A percentile compares a stretch with the other conserved stretches of the same genome.
These are phyloP conservation scores for Balanococcus diminutus DNA, from an alignment of 2,888 invertebrate species.

Conservation along the genomic window DNA sequence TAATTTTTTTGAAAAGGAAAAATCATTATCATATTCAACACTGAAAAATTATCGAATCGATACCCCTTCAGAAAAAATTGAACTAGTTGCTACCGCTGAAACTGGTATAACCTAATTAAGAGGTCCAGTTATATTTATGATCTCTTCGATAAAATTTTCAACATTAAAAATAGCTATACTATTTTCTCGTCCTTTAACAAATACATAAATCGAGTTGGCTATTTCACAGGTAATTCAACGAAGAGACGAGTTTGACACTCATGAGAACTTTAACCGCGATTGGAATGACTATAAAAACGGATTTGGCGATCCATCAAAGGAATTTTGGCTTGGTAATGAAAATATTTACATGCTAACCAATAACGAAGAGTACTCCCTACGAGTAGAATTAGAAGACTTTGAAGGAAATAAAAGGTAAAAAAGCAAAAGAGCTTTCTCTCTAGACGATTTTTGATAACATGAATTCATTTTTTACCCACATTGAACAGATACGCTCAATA, in stretches of 20 bases:
- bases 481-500: slow-evolving; percentile 80
- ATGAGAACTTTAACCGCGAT: slow-evolving; percentile 89
- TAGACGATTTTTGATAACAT: neutral
- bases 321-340: slow-evolving; percentile 92
- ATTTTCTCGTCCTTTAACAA: neutral
- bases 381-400: slow-evolving; percentile 89
- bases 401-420: slow-evolving; percentile 87
- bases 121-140: too few relatives aligned
- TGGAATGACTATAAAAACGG: slow-evolving; percentile 94
- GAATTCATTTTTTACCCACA: neutral
- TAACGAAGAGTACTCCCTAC: slow-evolving; percentile 84
- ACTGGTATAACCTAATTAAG: too few relatives aligned
- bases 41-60: too few relatives aligned
- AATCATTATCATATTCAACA: too few relatives aligned
- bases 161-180: too few relatives aligned
- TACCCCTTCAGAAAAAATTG: too few relatives aligned
- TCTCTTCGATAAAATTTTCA: too few relatives aligned
- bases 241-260: slow-evolving; percentile 82
- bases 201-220: neutral
- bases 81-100: too few relatives aligned
- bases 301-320: slow-evolving; percentile 86
- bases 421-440: neutral
- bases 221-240: slow-evolving; percentile 80
- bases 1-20: too few relatives aligned
- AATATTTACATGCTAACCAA: slow-evolving; percentile 93